These are phyloP conservation scores for Capitulum mitella DNA, from an alignment of 2,888 invertebrate genomes.

Conservation along the genomic window DNA sequence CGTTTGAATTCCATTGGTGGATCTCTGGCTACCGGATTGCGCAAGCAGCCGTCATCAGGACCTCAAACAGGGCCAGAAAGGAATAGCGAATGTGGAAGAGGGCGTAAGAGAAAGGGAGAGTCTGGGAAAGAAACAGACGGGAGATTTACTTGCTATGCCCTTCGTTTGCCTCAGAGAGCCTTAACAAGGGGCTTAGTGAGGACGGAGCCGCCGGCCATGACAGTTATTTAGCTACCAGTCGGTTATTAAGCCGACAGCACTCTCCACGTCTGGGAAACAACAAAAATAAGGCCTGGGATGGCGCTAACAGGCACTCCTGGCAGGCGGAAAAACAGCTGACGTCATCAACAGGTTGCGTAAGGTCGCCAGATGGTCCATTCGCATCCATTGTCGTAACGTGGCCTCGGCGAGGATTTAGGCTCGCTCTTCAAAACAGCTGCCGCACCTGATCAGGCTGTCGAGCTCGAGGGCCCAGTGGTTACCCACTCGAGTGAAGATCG, in stretches of 20 bases:
- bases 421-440: too few species aligned
- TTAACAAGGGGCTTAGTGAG: neutral
- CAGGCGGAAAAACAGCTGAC: neutral
- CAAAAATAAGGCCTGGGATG: neutral
- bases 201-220: neutral
- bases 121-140: neutral
- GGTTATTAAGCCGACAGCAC: slow-evolving; percentile 7
- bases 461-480: too few species aligned
- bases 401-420: neutral
- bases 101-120: neutral
- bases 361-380: neutral
- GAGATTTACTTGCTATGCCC: neutral
- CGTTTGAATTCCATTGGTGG: too few species aligned
- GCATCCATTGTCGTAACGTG: neutral
- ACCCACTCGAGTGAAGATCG: too few species aligned
- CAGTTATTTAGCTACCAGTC: neutral
- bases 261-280: neutral
- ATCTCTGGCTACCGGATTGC: too few species aligned
- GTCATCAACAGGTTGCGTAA: neutral
- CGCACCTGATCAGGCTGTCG: too few species aligned
- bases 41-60: too few species aligned
- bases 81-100: neutral
- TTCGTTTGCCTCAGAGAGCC: neutral
- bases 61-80: neutral
- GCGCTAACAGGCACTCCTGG: neutral